These are phyloP conservation scores for Pachymerium ferrugineum DNA, from an alignment of 2,888 invertebrate species.

Conservation along the genomic window DNA sequence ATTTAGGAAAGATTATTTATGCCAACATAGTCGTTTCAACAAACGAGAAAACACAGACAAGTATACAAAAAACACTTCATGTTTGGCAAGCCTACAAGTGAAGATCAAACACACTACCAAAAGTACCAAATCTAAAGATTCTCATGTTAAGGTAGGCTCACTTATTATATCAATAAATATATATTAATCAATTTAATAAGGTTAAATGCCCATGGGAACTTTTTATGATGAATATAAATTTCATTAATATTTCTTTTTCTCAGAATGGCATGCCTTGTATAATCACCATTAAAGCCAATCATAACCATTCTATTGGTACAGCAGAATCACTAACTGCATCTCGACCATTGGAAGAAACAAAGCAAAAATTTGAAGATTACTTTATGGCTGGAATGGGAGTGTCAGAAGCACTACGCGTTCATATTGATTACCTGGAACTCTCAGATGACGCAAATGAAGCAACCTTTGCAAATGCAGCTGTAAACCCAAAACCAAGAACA, in stretches of 20 bases:
- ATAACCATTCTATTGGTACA: background rate
- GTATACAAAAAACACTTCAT: background rate
- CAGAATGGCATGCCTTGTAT: background rate
- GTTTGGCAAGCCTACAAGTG: background rate
- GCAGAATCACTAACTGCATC: background rate
- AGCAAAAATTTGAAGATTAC: background rate
- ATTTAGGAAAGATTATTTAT: background rate
- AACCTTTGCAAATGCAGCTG: background rate
- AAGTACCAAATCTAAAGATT: background rate
- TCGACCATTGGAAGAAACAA: background rate
- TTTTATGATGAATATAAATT: background rate
- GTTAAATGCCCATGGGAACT: too few relatives aligned
- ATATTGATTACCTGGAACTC: background rate
- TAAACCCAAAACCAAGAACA: background rate
- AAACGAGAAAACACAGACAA: background rate
- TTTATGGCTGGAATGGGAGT: background rate
- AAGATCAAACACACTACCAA: background rate
- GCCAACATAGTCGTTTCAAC: background rate
- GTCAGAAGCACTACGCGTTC: background rate
- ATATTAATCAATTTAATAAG: too few relatives aligned
- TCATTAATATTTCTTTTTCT: background rate
- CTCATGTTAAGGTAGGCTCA: background rate
- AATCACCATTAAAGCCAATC: background rate
- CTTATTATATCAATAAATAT: too few relatives aligned
- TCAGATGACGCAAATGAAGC: background rate